phyloP scores from a whole-genome alignment of 2,113 vertebrate species.

The Syngnathus scovelli region DNA sequence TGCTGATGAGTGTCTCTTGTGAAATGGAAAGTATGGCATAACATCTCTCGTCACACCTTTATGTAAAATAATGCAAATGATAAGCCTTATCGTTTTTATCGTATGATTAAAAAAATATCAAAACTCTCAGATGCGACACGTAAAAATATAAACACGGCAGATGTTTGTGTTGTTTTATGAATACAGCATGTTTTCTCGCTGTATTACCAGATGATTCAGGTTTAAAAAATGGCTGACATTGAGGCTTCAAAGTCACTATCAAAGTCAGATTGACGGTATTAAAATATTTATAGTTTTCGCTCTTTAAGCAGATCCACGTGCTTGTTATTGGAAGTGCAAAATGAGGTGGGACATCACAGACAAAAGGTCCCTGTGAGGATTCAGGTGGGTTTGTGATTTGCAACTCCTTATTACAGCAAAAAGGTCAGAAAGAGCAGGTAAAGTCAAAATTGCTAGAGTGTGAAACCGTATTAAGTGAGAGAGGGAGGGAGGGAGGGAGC shows the following conservation, averaged over 20 bases:
- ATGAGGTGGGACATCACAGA: not conserved
- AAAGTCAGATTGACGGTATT: conserved; percentile 60
- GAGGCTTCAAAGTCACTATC: conserved; percentile 69
- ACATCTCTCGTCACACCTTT: conserved; percentile 11
- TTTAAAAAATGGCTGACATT: conserved; percentile 57
- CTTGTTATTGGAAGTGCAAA: conserved; percentile 32
- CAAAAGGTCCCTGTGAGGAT: conserved; percentile 6
- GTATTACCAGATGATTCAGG: conserved; percentile 29
- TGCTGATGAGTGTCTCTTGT: conserved; percentile 24
- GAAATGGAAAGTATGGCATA: conserved; percentile 28
- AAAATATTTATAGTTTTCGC: conserved; percentile 57
- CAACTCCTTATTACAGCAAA: not conserved
- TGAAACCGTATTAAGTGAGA: conserved; percentile 2
- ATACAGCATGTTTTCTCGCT: conserved; percentile 21
- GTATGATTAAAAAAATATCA: not conserved
- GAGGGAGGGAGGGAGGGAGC: not conserved
- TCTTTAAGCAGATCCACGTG: conserved; percentile 41
- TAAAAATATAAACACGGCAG: conserved; percentile 3
- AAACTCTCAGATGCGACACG: conserved; percentile 28
- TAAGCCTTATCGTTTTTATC: conserved; percentile 12
- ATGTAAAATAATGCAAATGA: conserved; percentile 35
- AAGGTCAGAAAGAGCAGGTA: not conserved
- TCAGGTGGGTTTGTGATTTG: not conserved
- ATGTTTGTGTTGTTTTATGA: conserved; percentile 12
- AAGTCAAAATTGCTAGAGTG: not conserved